Base-by-base conservation (phyloP, 2,113 vertebrate genomes). In the Prinia subflava region DNA sequence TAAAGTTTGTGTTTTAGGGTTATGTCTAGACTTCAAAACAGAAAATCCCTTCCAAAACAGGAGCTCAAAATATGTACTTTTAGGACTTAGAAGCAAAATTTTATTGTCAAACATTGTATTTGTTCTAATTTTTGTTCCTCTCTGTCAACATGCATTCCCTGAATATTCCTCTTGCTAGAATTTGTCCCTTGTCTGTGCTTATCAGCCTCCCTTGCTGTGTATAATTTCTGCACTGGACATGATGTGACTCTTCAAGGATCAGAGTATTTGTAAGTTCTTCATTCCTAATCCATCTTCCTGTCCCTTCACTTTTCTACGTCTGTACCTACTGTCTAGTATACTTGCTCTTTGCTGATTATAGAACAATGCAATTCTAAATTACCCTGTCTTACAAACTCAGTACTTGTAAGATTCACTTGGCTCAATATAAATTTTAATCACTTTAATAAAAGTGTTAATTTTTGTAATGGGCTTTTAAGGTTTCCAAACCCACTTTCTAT, bases 11-110 rank as follows among this genome's bases (percentile, higher is more conserved):
- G 19, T 14, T 21, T 88, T 47, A 59, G 21, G 13, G 12, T 70
- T 64, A 33, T 39, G 8, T 50, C 60, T 46, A 78, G 17, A 44
- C 7, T 23, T 33, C 21, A 22, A 87, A 81, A 42, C 11, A 46
- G 8, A 74, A n/a, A 17, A 56, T 2, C 1, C 2, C 7, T 57
- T 21, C 50, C 33, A 80, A 68, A 76, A 75, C 0, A 27, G 6
- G 8, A 35, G 33, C 35, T 82, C 35, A 25, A 69, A 49, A 41
- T 20, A 49, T 65, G 4, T 41, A 57, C 24, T 75, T 70, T 37
- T 23, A 85, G 16, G 23, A 68, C 8, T 55, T 67, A 1, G 9
- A 85, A 88, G 52, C 6, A 59, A 62, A 70, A 46, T 15, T 17
- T 57, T 41, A 30, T n/a, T 74, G 91, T 69, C 27, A 60, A 20